A percentile compares a stretch with the other conserved stretches of the same genome.
Conservation (phyloP, 2,113 vertebrate genomes). For the Cavia porcellus region DNA sequence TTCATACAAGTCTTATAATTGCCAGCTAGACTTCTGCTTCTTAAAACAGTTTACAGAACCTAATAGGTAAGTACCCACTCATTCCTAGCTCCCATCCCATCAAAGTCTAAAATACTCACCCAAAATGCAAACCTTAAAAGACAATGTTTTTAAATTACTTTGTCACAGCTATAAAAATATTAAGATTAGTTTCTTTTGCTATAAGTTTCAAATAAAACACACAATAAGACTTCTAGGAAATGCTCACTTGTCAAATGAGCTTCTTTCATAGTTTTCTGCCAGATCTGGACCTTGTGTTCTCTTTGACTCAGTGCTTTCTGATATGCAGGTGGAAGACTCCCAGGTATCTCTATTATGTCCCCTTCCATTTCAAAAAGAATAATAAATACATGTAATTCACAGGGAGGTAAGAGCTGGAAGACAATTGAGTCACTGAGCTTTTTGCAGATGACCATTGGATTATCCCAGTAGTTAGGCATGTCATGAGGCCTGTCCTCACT, state of each 20-base stretch:
- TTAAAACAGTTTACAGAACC: not conserved
- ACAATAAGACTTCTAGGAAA: constrained; percentile 29
- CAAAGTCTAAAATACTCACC: not conserved
- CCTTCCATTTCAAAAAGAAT: constrained; percentile 97
- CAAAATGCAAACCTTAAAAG: not conserved
- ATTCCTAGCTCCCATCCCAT: not conserved
- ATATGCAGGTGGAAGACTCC: constrained; percentile 92
- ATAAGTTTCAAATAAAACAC: not conserved
- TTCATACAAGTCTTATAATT: not conserved
- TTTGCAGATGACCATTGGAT: constrained; percentile 91
- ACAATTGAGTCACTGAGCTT: constrained; percentile 85
- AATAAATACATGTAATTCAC: constrained; percentile 92
- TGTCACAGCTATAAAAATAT: not conserved
- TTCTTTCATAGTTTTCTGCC: constrained; percentile 95
- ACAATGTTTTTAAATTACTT: not conserved
- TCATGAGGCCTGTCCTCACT: constrained; percentile 95
- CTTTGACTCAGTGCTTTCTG: constrained; percentile 90
- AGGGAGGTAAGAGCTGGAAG: constrained; percentile 91
- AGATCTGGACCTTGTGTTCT: constrained; percentile 91
- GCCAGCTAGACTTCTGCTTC: constrained; percentile 40
- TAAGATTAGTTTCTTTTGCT: constrained; percentile 17
- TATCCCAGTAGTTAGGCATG: constrained; percentile 96
- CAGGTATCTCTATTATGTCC: constrained; percentile 95
- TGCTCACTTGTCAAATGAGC: constrained; percentile 93
- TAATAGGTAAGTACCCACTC: not conserved